Evolutionary conservation across 2,888 invertebrate genomes (phyloP), one percentile per base, ranked within the genome.

Genomic region (Euplexia lucipara): DNA sequence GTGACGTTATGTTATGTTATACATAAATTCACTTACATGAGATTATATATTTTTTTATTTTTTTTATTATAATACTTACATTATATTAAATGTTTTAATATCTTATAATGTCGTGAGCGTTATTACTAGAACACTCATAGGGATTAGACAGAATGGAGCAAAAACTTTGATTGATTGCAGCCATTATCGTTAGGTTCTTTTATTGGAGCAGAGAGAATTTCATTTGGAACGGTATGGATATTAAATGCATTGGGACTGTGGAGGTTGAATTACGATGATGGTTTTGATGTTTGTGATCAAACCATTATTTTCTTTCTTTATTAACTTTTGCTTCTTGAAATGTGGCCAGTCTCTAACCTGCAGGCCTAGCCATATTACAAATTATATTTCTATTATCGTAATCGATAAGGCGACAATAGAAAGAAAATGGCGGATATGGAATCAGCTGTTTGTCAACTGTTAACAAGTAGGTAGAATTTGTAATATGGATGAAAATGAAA

Each of bases 171-270:
- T 52, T 57, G 34, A 72, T 78, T 35, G 44, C 56, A 47, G 71
- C 44, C 73, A 72, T 72, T 65, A 72, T 78, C 71, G 51, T 72
- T 72, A 72, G 26, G 41, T 42, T 52, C 39, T 64, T 57, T 72
- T 72, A 78, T 78, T 32, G 20, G 37, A 35, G 22, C 39, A 32
- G 35, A 42, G 44, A 22, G 72, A 51, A 69, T 72, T 64, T 64
- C 26, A 73, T 47, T 53, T 0, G 20, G 22, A 53, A 45, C 35
- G 42, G 54, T 51, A 42, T 63, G 37, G 45, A 47, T 30, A 52
- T 71, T 72, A 63, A 76, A 71, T 51, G 39, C 65, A 51, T 54
- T 26, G 37, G 32, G 6, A 26, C 12, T 26, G 6, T 34, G 1
- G 1, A 35, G 10, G 22, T n/a, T n/a, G 41, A 22, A 16, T 18